Percentiles rank a stretch among this genome's conserved stretches.
Conservation (phyloP, 2,888 invertebrate species). For the Frankliniella intonsa region DNA sequence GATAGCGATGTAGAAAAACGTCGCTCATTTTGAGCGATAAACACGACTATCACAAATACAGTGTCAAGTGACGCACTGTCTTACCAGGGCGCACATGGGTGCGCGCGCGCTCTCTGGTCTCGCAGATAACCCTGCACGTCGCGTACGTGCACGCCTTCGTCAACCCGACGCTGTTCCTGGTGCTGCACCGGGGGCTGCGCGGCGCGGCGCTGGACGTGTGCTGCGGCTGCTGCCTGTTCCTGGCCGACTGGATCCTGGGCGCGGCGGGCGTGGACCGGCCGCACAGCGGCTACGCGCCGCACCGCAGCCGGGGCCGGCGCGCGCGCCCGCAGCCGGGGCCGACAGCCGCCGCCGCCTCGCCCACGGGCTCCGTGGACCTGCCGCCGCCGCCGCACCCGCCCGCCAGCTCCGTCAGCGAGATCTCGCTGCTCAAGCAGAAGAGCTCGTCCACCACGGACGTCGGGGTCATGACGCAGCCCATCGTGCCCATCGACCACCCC, state of each 20-base stretch:
- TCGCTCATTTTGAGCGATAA: too few relatives aligned
- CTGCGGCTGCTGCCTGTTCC: slow-evolving; percentile 67
- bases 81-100: not conserved
- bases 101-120: slow-evolving; percentile 37
- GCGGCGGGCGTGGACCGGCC: slow-evolving; percentile 52
- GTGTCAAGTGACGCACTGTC: not conserved
- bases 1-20: too few relatives aligned
- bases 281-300: slow-evolving; percentile 50
- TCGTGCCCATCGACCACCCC: slow-evolving; percentile 23
- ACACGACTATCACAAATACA: too few relatives aligned
- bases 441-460: slow-evolving; percentile 32
- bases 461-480: slow-evolving; percentile 26
- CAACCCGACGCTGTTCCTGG: slow-evolving; percentile 74
- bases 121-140: slow-evolving; percentile 78
- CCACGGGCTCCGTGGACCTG: slow-evolving; percentile 40
- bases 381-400: slow-evolving; percentile 34
- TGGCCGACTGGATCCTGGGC: slow-evolving; percentile 54
- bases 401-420: slow-evolving; percentile 37
- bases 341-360: slow-evolving; percentile 55
- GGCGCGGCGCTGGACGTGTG: slow-evolving; percentile 67
- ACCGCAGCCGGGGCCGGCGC: slow-evolving; percentile 42
- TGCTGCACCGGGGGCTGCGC: slow-evolving; percentile 69
- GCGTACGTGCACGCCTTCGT: slow-evolving; percentile 83
- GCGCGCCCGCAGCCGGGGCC: slow-evolving; percentile 58
- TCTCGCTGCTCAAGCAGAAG: slow-evolving; percentile 37